phyloP scores from a whole-genome alignment of 2,797 vertebrate genomes.

The Ctenopoma kingsleyae region DNA sequence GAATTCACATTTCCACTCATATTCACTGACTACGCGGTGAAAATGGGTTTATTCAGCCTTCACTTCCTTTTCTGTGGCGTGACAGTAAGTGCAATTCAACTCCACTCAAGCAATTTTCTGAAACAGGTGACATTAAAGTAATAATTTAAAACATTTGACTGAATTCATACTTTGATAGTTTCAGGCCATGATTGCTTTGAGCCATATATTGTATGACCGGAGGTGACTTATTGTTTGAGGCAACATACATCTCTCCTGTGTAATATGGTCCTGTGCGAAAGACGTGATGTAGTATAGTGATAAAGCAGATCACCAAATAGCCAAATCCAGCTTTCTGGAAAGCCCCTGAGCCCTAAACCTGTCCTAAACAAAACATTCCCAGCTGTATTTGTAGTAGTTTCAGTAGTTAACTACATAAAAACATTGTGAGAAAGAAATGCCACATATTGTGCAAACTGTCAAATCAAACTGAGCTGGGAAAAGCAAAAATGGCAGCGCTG shows the following conservation, averaged over 20 bases:
- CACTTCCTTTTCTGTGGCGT: conserved; percentile 12
- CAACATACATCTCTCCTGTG: neutral
- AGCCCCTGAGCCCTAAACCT: no score
- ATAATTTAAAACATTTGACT: conserved; percentile 29
- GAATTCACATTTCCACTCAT: conserved; percentile 19
- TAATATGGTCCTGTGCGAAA: neutral
- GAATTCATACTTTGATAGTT: neutral
- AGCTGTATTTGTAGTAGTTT: no score
- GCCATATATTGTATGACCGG: neutral
- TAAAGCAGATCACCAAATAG: no score
- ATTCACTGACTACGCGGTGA: neutral
- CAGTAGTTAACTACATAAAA: no score
- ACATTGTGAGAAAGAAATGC: no score
- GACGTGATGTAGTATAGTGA: neutral
- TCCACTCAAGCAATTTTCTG: conserved; percentile 27
- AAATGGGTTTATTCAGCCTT: conserved; percentile 21
- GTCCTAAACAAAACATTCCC: no score
- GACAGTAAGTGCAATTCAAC: conserved; percentile 16
- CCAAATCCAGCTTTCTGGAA: no score
- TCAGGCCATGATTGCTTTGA: neutral
- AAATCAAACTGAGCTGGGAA: neutral
- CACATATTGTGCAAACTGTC: neutral
- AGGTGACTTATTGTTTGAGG: neutral
- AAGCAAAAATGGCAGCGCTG: neutral
- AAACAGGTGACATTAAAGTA: conserved; percentile 10